phyloP scores from a whole-genome alignment of 2,797 vertebrate species.

The Gymnothorax reevesii region DNA sequence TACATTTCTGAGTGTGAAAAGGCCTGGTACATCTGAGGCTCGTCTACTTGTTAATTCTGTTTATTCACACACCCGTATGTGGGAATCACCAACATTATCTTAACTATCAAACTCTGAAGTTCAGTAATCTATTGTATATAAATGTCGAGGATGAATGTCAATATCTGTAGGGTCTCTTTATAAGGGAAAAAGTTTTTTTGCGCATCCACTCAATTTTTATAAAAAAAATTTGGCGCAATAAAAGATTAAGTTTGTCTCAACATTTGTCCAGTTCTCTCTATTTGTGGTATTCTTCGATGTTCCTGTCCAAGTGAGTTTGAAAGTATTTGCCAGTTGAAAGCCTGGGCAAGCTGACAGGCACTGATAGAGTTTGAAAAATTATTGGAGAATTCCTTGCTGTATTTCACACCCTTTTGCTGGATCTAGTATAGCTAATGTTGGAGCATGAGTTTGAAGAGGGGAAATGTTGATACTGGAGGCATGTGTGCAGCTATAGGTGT shows the following conservation, averaged over 20 bases:
- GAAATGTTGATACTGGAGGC: not conserved
- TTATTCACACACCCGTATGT: not conserved
- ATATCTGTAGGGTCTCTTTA: not conserved
- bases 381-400: not conserved
- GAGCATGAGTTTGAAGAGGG: not conserved
- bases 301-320: not conserved
- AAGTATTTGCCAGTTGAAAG: not conserved
- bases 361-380: not conserved
- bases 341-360: conserved; percentile 2
- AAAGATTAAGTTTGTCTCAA: not conserved
- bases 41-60: not conserved
- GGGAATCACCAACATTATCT: no score
- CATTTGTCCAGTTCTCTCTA: not conserved
- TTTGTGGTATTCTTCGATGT: not conserved
- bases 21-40: not conserved
- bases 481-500: not conserved
- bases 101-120: not conserved
- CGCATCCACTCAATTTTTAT: not conserved
- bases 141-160: not conserved
- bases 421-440: not conserved
- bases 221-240: not conserved
- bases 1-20: not conserved
- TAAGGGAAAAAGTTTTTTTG: not conserved
- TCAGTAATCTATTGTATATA: not conserved
- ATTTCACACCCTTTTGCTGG: not conserved